Conservation (phyloP, 2,888 invertebrate genomes). For the Catocala nupta region DNA sequence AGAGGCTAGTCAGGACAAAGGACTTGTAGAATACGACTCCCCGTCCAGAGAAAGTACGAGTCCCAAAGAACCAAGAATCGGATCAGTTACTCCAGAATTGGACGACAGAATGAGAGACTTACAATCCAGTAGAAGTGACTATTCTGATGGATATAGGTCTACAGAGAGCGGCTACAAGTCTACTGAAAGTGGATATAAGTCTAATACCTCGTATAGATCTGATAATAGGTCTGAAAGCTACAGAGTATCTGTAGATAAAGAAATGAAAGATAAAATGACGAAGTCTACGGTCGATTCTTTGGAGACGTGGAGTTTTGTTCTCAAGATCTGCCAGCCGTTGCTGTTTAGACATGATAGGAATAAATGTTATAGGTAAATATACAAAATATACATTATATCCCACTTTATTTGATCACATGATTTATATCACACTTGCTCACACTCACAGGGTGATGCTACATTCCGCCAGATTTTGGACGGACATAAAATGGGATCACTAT, state of each 20-base stretch:
- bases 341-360: slow-evolving; percentile 80
- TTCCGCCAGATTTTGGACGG: too few relatives aligned
- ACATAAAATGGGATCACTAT: too few relatives aligned
- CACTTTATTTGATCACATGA: too few relatives aligned
- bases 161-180: slow-evolving; percentile 56
- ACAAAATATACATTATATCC: neutral
- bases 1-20: slow-evolving; percentile 73
- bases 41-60: slow-evolving; percentile 64
- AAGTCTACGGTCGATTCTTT: slow-evolving; percentile 73
- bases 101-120: slow-evolving; percentile 63
- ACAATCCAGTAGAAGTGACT: slow-evolving; percentile 50
- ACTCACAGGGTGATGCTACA: too few relatives aligned
- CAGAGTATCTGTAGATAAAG: slow-evolving; percentile 68
- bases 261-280: slow-evolving; percentile 63
- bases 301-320: slow-evolving; percentile 81
- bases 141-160: slow-evolving; percentile 51
- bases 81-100: slow-evolving; percentile 75
- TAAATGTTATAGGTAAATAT: slow-evolving; percentile 80
- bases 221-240: slow-evolving; percentile 51
- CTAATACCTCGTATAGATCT: slow-evolving; percentile 33
- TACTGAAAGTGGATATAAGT: slow-evolving; percentile 50
- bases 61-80: slow-evolving; percentile 39
- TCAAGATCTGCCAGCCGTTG: slow-evolving; percentile 82
- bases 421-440: too few relatives aligned
- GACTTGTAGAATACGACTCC: slow-evolving; percentile 81